Base-by-base conservation (phyloP, 2,888 invertebrate species). In the Willowsia nigromaculata region DNA sequence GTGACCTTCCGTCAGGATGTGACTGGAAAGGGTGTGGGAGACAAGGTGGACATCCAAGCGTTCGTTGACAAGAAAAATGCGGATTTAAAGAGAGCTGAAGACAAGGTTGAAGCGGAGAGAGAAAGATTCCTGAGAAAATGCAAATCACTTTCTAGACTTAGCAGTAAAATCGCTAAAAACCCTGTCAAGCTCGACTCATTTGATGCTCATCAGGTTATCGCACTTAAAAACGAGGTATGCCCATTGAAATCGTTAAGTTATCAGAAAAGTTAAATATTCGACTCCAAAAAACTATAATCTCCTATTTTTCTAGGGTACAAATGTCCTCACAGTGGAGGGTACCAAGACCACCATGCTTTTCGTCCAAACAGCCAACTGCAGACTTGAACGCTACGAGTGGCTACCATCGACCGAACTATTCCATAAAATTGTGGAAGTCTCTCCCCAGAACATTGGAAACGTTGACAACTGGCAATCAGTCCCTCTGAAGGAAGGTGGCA, bases 111-210 rank as follows among this genome's bases (percentile, higher is more conserved):
- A 9, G 50, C 80, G 9, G 85, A 91, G 22, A 37, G 80, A 0
- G 11, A 18, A 11, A 11, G n/a, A 0, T 91, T 90, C 53, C 0
- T 76, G 7, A 7, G 84, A 6, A 40, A 80, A 4, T 92, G 92
- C 50, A 18, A 59, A 1, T 2, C 22, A 0, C 83, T 91, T 0
- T 80, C 88, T 40, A n/a, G 43, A 0, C 33, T 90, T 9, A 50
- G 83, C 25, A 22, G 74, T 11, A 53, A 68, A 11, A n/a, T 91
- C 6, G 22, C 85, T 0, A 27, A 62, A 9, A 88, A 86, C 81
- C 91, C 92, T 7, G 56, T 91, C 50, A 91, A 91, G 59, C 82
- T 92, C 13, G 90, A 91, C 56, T 90, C 91, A 7, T 90, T 92
- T 88, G 92, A 92, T 71, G 71, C 78, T 15, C 92, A 91, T 62